These are phyloP conservation scores for Drosophila monieri DNA, from an alignment of 2,888 invertebrate genomes.

Conservation along the genomic window DNA sequence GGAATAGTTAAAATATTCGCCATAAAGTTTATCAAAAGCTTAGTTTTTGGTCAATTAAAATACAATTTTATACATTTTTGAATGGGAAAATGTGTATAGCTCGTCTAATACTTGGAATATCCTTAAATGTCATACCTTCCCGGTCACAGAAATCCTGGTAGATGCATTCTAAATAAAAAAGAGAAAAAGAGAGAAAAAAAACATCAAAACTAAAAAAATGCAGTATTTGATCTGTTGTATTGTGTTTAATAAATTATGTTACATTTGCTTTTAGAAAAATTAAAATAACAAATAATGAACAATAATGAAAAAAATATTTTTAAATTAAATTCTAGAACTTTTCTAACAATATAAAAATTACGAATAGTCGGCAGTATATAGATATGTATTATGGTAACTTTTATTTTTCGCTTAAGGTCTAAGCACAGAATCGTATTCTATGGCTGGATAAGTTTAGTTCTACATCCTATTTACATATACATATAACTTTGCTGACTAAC, in stretches of 20 bases:
- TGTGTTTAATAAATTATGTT: constrained; percentile 1
- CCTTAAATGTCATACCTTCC: too few species aligned
- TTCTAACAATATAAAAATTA: not conserved
- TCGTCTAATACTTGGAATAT: too few species aligned
- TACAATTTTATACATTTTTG: too few species aligned
- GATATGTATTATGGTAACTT: constrained; percentile 29
- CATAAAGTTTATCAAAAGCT: too few species aligned
- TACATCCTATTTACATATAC: constrained; percentile 36
- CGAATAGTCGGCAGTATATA: constrained; percentile 3
- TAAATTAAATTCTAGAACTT: not conserved
- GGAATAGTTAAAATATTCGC: too few species aligned
- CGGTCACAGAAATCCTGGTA: too few species aligned
- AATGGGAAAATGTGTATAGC: too few species aligned
- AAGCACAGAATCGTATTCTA: constrained; percentile 43
- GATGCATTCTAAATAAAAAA: too few species aligned
- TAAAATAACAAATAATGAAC: not conserved
- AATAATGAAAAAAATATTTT: not conserved
- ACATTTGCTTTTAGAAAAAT: not conserved
- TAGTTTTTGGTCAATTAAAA: too few species aligned
- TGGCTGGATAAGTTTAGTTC: constrained; percentile 34
- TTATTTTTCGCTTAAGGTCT: constrained; percentile 29
- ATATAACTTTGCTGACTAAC: constrained; percentile 7
- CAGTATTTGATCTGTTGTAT: not conserved
- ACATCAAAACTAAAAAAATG: too few species aligned
- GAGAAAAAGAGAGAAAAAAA: too few species aligned